These are phyloP conservation scores for Piscicola geometra DNA, from an alignment of 2,888 invertebrate species.

Conservation along the genomic window DNA sequence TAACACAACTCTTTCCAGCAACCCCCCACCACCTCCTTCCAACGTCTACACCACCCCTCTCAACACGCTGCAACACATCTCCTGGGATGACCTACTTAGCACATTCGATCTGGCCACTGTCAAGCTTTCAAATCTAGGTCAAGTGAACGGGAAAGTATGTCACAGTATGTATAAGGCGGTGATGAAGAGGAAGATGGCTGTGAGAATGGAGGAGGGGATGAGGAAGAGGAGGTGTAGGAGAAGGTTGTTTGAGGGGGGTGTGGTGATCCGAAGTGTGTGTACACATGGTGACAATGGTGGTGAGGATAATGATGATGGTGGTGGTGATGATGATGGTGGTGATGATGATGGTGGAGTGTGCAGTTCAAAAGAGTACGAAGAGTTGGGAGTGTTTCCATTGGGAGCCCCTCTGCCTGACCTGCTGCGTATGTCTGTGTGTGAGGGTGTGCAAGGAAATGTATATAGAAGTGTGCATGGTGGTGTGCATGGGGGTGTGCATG, in stretches of 20 bases:
- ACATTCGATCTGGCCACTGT: background rate
- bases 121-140: background rate
- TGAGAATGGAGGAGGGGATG: background rate
- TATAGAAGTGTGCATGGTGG: too few relatives aligned
- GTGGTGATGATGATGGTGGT: background rate
- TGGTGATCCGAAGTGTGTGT: background rate
- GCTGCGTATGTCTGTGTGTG: too few relatives aligned
- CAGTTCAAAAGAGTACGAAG: background rate
- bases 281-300: background rate
- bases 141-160: background rate
- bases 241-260: background rate
- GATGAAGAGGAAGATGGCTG: conserved; percentile 1
- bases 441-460: too few relatives aligned
- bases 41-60: background rate
- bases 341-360: background rate
- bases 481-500: too few relatives aligned
- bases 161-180: background rate
- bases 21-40: background rate
- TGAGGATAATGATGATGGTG: background rate
- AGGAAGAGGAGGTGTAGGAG: conserved; percentile 3
- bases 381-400: background rate
- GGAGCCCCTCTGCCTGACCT: background rate
- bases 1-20: background rate
- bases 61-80: background rate
- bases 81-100: background rate